Evolutionary conservation across 2,888 invertebrate genomes (phyloP).

Genomic region (Rugalucina vietnamica): DNA sequence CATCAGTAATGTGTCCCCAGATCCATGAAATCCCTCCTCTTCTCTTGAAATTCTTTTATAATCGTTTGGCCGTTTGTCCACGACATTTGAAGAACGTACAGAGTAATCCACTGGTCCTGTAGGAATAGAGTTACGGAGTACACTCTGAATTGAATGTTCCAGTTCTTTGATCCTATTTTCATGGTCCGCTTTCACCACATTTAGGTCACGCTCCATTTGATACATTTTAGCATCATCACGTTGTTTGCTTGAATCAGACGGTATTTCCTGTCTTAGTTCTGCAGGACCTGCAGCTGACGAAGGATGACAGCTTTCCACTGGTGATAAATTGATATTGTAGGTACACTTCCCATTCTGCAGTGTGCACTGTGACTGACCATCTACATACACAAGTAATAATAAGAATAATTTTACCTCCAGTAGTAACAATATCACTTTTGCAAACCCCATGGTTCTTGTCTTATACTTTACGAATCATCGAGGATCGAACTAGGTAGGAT

Average conservation of each 20-base stretch:
- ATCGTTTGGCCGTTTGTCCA: not conserved
- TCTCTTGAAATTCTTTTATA: not conserved
- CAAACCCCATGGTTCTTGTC: not conserved
- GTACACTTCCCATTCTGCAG: constrained; percentile 65
- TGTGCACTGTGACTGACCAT: constrained; percentile 47
- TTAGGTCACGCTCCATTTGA: constrained; percentile 63
- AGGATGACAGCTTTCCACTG: constrained; percentile 37
- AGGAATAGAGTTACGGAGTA: constrained; percentile 61
- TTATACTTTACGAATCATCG: not conserved
- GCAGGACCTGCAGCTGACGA: constrained; percentile 18
- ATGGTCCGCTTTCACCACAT: constrained; percentile 67
- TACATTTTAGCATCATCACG: constrained; percentile 55
- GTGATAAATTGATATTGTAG: constrained; percentile 65
- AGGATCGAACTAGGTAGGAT: not conserved
- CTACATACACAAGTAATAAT: not conserved
- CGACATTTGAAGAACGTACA: not conserved
- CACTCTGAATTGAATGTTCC: constrained; percentile 67
- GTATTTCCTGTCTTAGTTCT: constrained; percentile 16
- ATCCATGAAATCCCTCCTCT: not conserved
- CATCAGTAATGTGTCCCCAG: constrained; percentile 61
- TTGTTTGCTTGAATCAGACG: constrained; percentile 22
- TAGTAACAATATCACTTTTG: not conserved
- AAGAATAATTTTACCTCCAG: not conserved
- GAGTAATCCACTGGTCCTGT: constrained; percentile 11
- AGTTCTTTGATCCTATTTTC: constrained; percentile 68